Base-by-base conservation (phyloP, 2,888 invertebrate species). In the Meiosimyza platycephala region DNA sequence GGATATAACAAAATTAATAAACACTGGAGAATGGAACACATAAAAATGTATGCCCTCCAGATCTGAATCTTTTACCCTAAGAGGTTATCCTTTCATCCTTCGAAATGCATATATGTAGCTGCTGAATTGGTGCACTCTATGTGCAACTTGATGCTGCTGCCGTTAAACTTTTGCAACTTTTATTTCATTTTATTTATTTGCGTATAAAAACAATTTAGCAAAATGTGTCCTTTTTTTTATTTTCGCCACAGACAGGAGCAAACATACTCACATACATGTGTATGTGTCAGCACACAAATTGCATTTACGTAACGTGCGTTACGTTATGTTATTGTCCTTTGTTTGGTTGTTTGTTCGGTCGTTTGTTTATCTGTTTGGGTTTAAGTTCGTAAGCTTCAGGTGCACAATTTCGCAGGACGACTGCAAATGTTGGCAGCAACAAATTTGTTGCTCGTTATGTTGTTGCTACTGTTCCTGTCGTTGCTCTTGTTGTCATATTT, bases 391-490 rank as follows among this genome's bases (percentile, higher is more conserved):
- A 40, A 16, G 33, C 16, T 63, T 33, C 63, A 63, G 63, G 63
- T 63, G 63, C 16, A 47, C 62, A 16, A 40, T 33, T 40, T 40
- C 62, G 40, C 62, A 62, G 62, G 62, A 62, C 33, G 33, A 62
- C 72, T 75, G 74, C 72, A 66, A 74, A 72, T 76, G 76, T 75
- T 75, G 73, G 71, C 72, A 50, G 15, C 50, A 51, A 18, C 51
- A 62, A 22, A 75, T 74, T 72, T 76, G 72, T 74, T 74, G 71
- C 66, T 71, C 55, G 55, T 70, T 65, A 62, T 73, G 75, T 73
- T 75, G 22, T 51, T 73, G 54, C 18, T 68, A 51, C 72, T 57
- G 52, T 18, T 33, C n/a, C 55, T 57, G 54, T 59, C 69, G 65
- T 74, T 52, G 65, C 64, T 67, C 33, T 22, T 67, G 51, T n/a